These are phyloP conservation scores for Drosophila nigricruria DNA, from an alignment of 2,888 invertebrate genomes.

Conservation along the genomic window DNA sequence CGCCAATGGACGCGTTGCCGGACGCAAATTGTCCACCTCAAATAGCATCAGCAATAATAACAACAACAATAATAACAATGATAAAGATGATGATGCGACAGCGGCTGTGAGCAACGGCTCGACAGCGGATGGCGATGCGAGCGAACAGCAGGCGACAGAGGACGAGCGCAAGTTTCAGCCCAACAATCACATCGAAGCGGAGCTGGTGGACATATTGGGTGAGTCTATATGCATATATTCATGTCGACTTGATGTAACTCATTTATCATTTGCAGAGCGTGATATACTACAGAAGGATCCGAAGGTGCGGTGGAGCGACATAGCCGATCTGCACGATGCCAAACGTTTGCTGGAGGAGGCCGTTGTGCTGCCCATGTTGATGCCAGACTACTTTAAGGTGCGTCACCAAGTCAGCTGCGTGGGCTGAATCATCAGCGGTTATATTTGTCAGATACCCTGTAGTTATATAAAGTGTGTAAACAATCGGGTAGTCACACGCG, in stretches of 20 bases:
- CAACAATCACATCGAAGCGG: conserved; percentile 92
- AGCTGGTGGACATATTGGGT: conserved; percentile 96
- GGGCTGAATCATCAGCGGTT: conserved; percentile 33
- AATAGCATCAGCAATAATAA: conserved; percentile 44
- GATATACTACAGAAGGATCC: conserved; percentile 99
- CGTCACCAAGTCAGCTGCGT: conserved; percentile 42
- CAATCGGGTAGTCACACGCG: neutral
- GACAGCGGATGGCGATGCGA: conserved; percentile 84
- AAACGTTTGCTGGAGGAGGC: conserved; percentile 97
- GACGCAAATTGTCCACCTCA: conserved; percentile 66
- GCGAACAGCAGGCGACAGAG: conserved; percentile 88
- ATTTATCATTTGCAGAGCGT: conserved; percentile 88
- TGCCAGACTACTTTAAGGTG: conserved; percentile 99
- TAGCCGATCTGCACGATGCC: conserved; percentile 95
- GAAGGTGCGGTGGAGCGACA: conserved; percentile 97
- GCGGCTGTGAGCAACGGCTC: conserved; percentile 84
- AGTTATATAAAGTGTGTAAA: neutral
- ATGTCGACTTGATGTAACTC: neutral
- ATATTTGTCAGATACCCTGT: conserved; percentile 5
- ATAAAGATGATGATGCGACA: conserved; percentile 88
- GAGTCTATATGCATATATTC: conserved; percentile 31
- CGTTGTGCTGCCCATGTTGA: conserved; percentile 98
- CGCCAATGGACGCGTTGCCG: conserved; percentile 58
- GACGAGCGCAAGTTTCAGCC: conserved; percentile 95
- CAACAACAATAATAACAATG: conserved; percentile 63